Percentiles rank a stretch among this genome's conserved stretches.
These are phyloP conservation scores for Ammodytes marinus DNA, from an alignment of 2,113 vertebrate genomes.

Conservation along the genomic window DNA sequence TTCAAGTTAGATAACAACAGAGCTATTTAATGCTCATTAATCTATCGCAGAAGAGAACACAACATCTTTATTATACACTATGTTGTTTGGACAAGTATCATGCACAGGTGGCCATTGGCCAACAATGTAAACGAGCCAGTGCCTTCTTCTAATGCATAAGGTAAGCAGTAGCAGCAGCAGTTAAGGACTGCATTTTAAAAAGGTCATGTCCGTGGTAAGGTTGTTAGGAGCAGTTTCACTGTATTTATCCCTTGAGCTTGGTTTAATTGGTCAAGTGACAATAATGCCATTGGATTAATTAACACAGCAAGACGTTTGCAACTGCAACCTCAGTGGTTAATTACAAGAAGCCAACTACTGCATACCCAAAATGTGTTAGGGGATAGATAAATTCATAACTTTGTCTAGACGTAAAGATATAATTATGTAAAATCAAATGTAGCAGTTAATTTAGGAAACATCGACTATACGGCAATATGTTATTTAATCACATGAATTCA, in stretches of 20 bases:
- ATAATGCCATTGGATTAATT: background rate
- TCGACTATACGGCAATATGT: too few relatives aligned
- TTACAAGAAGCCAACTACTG: background rate
- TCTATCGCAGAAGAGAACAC: conserved; percentile 19
- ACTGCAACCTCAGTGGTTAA: background rate
- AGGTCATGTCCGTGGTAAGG: background rate
- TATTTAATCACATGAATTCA: too few relatives aligned
- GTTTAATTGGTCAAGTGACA: background rate
- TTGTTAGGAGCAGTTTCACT: background rate
- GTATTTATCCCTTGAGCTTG: background rate
- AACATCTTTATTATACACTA: conserved; percentile 7
- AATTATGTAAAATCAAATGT: background rate
- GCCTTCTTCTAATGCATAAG: too few relatives aligned
- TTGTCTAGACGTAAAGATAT: too few relatives aligned
- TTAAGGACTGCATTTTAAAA: background rate
- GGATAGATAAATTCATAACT: too few relatives aligned
- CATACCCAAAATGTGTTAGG: background rate
- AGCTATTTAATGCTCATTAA: conserved; percentile 29
- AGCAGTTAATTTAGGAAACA: too few relatives aligned
- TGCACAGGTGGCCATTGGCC: too few relatives aligned
- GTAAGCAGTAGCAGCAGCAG: background rate
- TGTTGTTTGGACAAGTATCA: conserved; percentile 4
- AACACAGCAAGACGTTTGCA: background rate
- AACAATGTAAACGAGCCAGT: too few relatives aligned
- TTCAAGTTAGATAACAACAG: background rate